Conservation (phyloP, 2,888 invertebrate genomes). For the Cheilosia variabilis region DNA sequence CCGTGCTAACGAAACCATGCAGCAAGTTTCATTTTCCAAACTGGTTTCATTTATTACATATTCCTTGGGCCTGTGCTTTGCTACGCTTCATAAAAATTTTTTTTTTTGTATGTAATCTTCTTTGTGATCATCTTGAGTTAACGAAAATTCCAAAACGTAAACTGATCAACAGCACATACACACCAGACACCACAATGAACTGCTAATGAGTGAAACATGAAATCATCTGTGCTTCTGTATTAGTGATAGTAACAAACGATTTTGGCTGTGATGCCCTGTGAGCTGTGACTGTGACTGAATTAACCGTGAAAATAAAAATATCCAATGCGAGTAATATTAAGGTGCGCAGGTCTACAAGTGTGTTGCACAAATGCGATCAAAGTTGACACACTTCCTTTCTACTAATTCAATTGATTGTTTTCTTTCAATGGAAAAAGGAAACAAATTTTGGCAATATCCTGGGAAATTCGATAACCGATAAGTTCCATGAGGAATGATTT, state of each 20-base stretch:
- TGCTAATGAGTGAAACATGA: conserved; percentile 67
- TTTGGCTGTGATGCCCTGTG: not conserved
- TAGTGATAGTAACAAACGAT: conserved; percentile 20
- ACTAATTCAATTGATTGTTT: not conserved
- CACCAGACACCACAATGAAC: conserved; percentile 48
- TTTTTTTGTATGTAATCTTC: conserved; percentile 9
- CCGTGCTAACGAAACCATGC: conserved; percentile 29
- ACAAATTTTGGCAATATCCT: conserved; percentile 18
- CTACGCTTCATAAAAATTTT: conserved; percentile 4
- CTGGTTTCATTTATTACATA: conserved; percentile 33
- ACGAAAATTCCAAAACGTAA: conserved; percentile 55
- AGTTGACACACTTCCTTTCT: conserved; percentile 50
- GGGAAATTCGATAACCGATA: conserved; percentile 45
- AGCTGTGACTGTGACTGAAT: too few relatives aligned
- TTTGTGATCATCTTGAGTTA: conserved; percentile 38
- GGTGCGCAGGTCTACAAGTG: not conserved
- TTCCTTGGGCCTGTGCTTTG: conserved; percentile 10
- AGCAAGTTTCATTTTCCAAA: conserved; percentile 49
- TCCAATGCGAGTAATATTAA: not conserved
- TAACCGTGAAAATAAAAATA: conserved; percentile 47
- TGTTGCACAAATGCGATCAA: not conserved
- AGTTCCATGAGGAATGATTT: conserved; percentile 52
- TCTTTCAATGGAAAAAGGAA: conserved; percentile 6
- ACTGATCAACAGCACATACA: conserved; percentile 31
- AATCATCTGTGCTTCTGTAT: conserved; percentile 39